A percentile compares a stretch with the other conserved stretches of the same genome.
Conservation (phyloP, 2,888 invertebrate species). For the Caenorhabditis angaria region DNA sequence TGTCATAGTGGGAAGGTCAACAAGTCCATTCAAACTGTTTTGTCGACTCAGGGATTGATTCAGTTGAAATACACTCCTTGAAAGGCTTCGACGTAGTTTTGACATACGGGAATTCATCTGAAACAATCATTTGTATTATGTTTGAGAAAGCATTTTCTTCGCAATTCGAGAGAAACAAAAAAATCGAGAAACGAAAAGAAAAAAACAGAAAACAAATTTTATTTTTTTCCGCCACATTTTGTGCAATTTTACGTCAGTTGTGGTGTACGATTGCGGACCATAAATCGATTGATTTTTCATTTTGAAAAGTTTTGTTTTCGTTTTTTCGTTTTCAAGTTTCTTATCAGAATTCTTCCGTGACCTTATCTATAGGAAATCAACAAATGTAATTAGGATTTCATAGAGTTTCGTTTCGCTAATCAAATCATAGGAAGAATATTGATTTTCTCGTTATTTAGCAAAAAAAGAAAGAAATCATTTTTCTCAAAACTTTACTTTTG, state of each 20-base stretch:
- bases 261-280: not conserved
- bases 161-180: too few species aligned
- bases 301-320: too few species aligned
- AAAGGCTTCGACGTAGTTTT: constrained; percentile 50
- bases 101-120: constrained; percentile 54
- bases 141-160: too few species aligned
- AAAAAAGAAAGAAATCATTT: too few species aligned
- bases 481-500: not conserved
- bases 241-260: constrained; percentile 3
- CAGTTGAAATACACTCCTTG: constrained; percentile 55
- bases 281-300: not conserved
- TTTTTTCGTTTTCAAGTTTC: not conserved
- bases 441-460: not conserved
- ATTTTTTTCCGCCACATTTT: not conserved
- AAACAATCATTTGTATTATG: not conserved
- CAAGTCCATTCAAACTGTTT: constrained; percentile 48
- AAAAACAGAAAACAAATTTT: not conserved
- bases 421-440: not conserved
- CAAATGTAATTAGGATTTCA: not conserved
- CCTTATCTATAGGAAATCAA: not conserved
- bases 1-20: constrained; percentile 49
- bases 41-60: constrained; percentile 46
- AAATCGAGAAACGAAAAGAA: not conserved
- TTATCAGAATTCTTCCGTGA: not conserved
- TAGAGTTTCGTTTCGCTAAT: not conserved